A percentile compares a stretch with the other conserved stretches of the same genome.
Conservation (phyloP, 2,113 vertebrate genomes). For the Microcebus griseorufus region DNA sequence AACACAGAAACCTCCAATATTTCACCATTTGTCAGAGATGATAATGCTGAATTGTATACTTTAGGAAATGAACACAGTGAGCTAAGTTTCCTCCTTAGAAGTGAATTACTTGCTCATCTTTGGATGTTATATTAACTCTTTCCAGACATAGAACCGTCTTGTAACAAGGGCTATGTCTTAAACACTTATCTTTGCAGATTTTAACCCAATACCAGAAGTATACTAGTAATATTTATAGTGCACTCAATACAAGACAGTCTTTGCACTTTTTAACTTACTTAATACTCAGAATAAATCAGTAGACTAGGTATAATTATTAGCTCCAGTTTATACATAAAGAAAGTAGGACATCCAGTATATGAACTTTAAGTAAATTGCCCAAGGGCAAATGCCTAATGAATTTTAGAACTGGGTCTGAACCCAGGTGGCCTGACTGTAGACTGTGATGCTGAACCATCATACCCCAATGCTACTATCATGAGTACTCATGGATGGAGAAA, state of each 20-base stretch:
- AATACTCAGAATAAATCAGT: neutral
- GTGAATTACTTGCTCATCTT: constrained; percentile 51
- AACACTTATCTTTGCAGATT: neutral
- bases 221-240: neutral
- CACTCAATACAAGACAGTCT: neutral
- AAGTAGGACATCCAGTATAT: neutral
- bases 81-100: constrained; percentile 31
- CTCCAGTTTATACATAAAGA: neutral
- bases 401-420: neutral
- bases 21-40: constrained; percentile 39
- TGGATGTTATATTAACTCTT: neutral
- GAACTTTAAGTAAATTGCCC: neutral
- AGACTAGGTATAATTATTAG: neutral
- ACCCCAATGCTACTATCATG: neutral
- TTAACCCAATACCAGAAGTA: neutral
- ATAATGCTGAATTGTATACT: constrained; percentile 55
- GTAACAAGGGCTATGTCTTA: neutral
- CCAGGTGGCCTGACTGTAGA: neutral
- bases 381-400: neutral
- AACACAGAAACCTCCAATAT: neutral
- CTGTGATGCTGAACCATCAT: neutral
- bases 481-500: neutral
- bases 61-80: constrained; percentile 17
- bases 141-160: neutral
- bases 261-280: neutral